phyloP scores from a whole-genome alignment of 2,888 invertebrate species.

The Syrphus vitripennis region DNA sequence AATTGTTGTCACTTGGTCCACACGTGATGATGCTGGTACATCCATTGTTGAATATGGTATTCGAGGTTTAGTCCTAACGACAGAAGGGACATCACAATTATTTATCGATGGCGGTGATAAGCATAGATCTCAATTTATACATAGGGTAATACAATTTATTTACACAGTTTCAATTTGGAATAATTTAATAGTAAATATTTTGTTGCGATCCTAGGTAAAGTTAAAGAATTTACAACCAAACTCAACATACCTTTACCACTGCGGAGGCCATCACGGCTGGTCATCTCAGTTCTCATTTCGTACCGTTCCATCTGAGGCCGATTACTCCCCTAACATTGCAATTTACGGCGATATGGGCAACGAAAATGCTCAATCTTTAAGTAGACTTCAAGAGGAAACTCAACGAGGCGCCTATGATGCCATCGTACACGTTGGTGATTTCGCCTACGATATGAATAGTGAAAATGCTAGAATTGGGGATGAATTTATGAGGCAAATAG shows the following conservation, averaged over 20 bases:
- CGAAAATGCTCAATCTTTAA: conserved; percentile 92
- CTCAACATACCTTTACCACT: conserved; percentile 90
- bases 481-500: conserved; percentile 95
- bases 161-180: neutral
- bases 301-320: conserved; percentile 83
- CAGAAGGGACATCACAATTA: conserved; percentile 83
- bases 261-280: conserved; percentile 91
- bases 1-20: conserved; percentile 92
- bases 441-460: conserved; percentile 96
- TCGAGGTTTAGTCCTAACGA: conserved; percentile 82
- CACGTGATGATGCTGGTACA: conserved; percentile 85
- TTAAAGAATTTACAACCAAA: conserved; percentile 84
- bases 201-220: conserved; percentile 74
- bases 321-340: conserved; percentile 91
- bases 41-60: conserved; percentile 90
- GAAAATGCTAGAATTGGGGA: conserved; percentile 93
- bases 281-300: conserved; percentile 90
- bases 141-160: conserved; percentile 83
- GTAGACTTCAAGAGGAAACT: conserved; percentile 91
- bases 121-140: conserved; percentile 88
- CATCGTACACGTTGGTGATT: conserved; percentile 96
- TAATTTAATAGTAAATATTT: neutral
- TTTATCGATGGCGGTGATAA: conserved; percentile 89
- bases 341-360: conserved; percentile 98
- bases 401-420: conserved; percentile 91